Conservation (phyloP, 2,888 invertebrate species). For the Beris morrisii region DNA sequence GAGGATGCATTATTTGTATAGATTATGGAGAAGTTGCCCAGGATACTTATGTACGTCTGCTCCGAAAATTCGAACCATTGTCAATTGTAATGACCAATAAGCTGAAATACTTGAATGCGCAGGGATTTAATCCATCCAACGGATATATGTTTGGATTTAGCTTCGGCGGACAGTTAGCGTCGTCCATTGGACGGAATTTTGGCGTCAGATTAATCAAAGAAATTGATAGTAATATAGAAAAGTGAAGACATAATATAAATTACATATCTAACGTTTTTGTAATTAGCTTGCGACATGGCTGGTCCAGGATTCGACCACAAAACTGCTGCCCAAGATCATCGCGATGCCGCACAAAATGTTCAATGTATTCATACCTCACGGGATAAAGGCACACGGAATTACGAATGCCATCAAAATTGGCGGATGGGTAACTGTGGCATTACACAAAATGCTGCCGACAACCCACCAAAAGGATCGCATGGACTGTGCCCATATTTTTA, state of each 20-base stretch:
- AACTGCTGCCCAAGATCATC: constrained; percentile 43
- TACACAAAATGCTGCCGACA: constrained; percentile 48
- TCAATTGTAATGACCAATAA: constrained; percentile 45
- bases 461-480: constrained; percentile 48
- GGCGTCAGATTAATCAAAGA: constrained; percentile 45
- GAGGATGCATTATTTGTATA: constrained; percentile 52
- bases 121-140: constrained; percentile 47
- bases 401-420: constrained; percentile 51
- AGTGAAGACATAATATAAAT: background rate
- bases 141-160: constrained; percentile 55
- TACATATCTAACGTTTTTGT: too few relatives aligned
- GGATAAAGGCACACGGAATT: constrained; percentile 51
- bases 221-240: constrained; percentile 49
- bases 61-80: constrained; percentile 47
- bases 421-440: constrained; percentile 52
- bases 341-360: constrained; percentile 50
- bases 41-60: constrained; percentile 49
- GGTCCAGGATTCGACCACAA: constrained; percentile 53
- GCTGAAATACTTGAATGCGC: constrained; percentile 43
- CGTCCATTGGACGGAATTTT: constrained; percentile 47
- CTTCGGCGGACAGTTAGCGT: constrained; percentile 52
- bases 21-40: constrained; percentile 49
- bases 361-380: constrained; percentile 53
- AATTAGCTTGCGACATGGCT: constrained; percentile 53
- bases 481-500: constrained; percentile 53